Percentiles rank a stretch among this genome's conserved stretches.
Evolutionary conservation across 2,113 vertebrate genomes (phyloP).

Genomic region (Lagenorhynchus albirostris): DNA sequence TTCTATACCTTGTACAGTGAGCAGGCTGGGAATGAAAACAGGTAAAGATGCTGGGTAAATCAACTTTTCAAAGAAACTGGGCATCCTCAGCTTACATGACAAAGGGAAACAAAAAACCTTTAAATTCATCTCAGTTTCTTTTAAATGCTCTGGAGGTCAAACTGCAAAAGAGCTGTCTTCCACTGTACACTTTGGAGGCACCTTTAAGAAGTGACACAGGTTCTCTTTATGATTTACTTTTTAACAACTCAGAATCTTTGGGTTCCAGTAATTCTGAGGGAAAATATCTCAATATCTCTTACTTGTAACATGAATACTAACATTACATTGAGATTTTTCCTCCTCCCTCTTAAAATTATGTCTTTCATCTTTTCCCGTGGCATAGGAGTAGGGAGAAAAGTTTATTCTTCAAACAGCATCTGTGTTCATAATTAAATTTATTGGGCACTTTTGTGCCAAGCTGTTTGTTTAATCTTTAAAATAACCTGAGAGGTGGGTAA

Average conservation of each 20-base stretch:
- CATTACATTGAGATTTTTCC: background rate
- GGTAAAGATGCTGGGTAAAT: background rate
- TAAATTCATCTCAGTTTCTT: background rate
- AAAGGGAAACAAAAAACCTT: background rate
- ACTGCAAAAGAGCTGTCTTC: background rate
- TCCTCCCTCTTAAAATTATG: background rate
- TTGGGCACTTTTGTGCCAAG: background rate
- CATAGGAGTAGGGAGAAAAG: background rate
- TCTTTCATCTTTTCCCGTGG: background rate
- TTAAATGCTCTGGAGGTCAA: constrained; percentile 1
- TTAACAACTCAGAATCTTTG: background rate
- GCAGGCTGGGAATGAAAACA: background rate
- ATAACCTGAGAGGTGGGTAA: background rate
- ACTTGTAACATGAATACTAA: background rate
- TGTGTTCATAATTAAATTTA: background rate
- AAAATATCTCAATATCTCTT: background rate
- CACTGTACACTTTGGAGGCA: background rate
- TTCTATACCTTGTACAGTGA: background rate
- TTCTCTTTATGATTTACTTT: background rate
- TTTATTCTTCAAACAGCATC: background rate
- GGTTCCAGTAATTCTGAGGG: background rate
- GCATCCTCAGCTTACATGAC: background rate
- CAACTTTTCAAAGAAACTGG: constrained; percentile 22
- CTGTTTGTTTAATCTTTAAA: background rate
- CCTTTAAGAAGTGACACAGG: background rate